Base-by-base conservation (phyloP, 1,140 invertebrate genomes). In the Anthonomus grandis region DNA sequence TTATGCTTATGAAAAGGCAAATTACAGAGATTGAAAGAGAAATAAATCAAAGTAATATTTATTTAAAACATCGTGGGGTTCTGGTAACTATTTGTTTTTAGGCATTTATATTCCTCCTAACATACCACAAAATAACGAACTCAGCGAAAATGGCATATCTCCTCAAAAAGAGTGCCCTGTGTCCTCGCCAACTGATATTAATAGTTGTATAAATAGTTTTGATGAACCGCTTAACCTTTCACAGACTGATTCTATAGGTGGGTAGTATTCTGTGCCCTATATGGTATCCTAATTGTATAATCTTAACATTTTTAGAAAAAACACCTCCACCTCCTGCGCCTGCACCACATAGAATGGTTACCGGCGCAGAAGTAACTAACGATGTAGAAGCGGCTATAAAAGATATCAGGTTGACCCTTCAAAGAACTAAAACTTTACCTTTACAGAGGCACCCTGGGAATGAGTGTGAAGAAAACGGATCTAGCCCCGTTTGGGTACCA, bases 351-450 rank as follows among this genome's bases (percentile, higher is more conserved):
- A 74, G 78, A n/a, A 72, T 76, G 38, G 60, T 68, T 4, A 64
- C 63, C 50, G 71, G 74, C 34, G 23, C 13, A 15, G 75, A 77
- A 57, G 69, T 67, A 46, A 74, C 77, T 51, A 76, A 71, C 49
- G 70, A 77, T 9, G 81, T 89, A 6, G 86, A 89, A 68, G 86
- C 87, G 57, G 87, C 87, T 15, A 88, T 91, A 64, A 86, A 89
- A 69, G 89, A 90, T 66, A 89, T 90, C 63, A 81, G 86, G 58
- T 80, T 88, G 63, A 87, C 88, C 3, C 75, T 91, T 49, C 87
- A 90, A 69, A 80, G 86, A 52, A 89, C 87, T 36, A 89, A 88
- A 74, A 80, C 81, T 12, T 65, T 84, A 41, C 82, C 82, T 12
- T 73, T 83, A 2, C 79, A 81, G 64, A 80, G 68, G 41, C 69